Conservation (phyloP, 2,113 vertebrate genomes). For the Eudyptes chrysolophus region DNA sequence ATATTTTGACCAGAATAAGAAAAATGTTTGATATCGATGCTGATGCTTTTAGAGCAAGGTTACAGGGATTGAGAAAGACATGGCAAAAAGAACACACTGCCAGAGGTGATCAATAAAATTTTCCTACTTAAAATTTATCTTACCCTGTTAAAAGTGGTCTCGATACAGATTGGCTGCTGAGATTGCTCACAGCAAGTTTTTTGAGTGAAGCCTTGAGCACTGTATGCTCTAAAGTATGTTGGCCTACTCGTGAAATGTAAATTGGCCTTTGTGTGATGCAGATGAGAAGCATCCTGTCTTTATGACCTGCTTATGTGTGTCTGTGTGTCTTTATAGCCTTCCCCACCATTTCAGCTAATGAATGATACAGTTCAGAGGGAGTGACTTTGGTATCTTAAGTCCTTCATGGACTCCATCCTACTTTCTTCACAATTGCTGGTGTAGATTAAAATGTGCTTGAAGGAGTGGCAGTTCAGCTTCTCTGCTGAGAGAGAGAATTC, state of each 20-base stretch:
- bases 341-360: not conserved
- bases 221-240: not conserved
- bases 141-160: not conserved
- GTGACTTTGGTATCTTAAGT: not conserved
- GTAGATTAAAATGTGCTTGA: not conserved
- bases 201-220: not conserved
- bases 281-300: not conserved
- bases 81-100: not conserved
- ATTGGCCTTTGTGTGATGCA: not conserved
- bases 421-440: not conserved
- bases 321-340: not conserved
- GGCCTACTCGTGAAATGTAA: not conserved
- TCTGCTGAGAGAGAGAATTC: not conserved
- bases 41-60: not conserved
- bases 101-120: not conserved
- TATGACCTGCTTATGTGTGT: not conserved
- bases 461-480: not conserved
- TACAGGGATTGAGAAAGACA: not conserved
- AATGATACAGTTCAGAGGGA: not conserved
- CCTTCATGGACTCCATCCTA: not conserved
- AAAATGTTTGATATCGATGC: not conserved
- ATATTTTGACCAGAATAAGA: not conserved
- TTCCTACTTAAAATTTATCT: not conserved
- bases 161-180: not conserved
- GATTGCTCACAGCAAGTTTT: not conserved